Percentiles rank a stretch among this genome's conserved stretches.
Evolutionary conservation across 2,113 vertebrate genomes (phyloP).

Genomic region (Mustelus asterias): DNA sequence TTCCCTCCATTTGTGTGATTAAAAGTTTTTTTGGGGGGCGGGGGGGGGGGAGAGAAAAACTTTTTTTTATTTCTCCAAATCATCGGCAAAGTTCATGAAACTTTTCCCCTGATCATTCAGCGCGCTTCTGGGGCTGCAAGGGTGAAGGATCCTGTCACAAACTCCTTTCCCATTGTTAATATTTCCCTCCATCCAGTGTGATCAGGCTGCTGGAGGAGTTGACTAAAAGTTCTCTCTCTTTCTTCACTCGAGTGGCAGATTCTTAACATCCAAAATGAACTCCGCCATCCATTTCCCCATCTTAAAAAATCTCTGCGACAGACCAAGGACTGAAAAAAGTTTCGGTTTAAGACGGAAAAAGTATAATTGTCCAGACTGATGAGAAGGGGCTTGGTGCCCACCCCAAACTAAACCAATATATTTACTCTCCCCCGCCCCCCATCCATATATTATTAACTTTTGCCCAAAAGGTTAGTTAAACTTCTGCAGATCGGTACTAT

Average conservation of each 20-base stretch:
- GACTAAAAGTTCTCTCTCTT: not conserved
- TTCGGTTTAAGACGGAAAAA: not conserved
- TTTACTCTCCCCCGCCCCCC: not conserved
- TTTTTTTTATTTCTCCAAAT: not conserved
- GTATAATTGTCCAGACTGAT: not conserved
- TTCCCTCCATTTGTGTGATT: not conserved
- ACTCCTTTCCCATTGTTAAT: not conserved
- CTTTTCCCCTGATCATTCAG: not conserved
- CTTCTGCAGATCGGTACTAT: not conserved
- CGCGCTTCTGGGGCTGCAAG: not conserved
- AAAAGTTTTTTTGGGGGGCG: not conserved
- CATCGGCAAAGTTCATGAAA: not conserved
- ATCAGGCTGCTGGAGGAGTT: not conserved
- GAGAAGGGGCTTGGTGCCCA: not conserved
- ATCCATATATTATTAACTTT: not conserved
- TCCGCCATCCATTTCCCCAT: not conserved
- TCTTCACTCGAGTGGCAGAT: not conserved
- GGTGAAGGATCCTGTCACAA: not conserved
- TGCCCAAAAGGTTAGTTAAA: not conserved
- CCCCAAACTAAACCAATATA: not conserved
- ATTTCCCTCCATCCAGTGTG: not conserved
- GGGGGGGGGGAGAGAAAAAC: not conserved
- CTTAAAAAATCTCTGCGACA: not conserved
- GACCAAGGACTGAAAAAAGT: not conserved
- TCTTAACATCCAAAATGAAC: not conserved